Percentiles rank a stretch among this genome's conserved stretches.
Conservation (phyloP, 1,140 invertebrate species). For the Arctopsyche grandis region DNA sequence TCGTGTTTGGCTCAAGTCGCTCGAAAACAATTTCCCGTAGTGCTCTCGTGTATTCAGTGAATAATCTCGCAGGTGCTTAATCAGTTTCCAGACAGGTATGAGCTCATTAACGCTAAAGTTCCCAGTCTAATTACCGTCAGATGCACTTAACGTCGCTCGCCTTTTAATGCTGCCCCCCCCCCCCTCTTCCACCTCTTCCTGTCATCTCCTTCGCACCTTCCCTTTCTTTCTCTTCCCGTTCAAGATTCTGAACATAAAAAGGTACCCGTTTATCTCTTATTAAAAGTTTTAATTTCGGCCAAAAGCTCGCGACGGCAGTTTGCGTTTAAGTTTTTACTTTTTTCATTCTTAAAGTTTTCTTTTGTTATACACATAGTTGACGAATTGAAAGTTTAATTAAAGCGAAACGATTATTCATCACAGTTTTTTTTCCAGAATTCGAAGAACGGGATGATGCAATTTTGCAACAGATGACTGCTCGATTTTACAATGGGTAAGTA, state of each 20-base stretch:
- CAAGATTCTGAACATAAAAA: background rate
- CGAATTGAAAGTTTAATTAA: background rate
- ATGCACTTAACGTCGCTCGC: conserved; percentile 44
- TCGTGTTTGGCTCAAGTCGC: conserved; percentile 13
- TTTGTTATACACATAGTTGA: no score
- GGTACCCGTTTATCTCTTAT: conserved; percentile 30
- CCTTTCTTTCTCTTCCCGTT: background rate
- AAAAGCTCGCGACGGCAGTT: background rate
- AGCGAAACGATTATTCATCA: no score
- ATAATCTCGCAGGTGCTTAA: conserved; percentile 42
- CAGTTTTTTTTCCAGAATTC: background rate
- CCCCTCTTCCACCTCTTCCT: background rate
- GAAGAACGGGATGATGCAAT: background rate
- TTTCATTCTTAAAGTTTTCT: no score
- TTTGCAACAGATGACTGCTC: background rate
- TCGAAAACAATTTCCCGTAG: conserved; percentile 23
- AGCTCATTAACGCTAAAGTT: conserved; percentile 33
- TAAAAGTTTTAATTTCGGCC: conserved; percentile 46
- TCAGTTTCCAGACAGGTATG: conserved; percentile 43
- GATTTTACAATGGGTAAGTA: conserved; percentile 26
- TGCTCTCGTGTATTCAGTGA: conserved; percentile 2
- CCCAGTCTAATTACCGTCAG: conserved; percentile 43
- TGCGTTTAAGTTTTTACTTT: background rate
- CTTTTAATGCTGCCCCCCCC: conserved; percentile 29
- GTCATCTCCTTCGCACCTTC: background rate